Base-by-base conservation (phyloP, 2,113 vertebrate genomes). In the Sinocyclocheilus anshuiensis region DNA sequence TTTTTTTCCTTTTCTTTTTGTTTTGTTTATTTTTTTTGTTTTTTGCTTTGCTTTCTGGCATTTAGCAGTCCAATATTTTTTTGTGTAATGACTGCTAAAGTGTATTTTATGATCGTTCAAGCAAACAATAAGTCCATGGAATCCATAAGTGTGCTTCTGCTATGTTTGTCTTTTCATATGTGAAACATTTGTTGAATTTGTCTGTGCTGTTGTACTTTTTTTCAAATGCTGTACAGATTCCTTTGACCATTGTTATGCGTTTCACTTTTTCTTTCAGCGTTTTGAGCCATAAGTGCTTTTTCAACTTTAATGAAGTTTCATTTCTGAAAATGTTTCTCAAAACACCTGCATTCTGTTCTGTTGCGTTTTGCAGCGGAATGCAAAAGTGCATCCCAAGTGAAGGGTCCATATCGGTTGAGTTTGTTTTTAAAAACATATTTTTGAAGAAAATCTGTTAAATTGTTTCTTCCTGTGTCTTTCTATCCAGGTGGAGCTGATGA, bases 401-500 rank as follows among this genome's bases (percentile, higher is more conserved):
- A 50, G 48, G 48, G 4, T 50, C 42, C 42, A 45, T 26, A 39
- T 74, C 1, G 15, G 11, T 45, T 42, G 18, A 74, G 39, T 48
- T 75, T 45, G 71, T n/a, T 45, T 71, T 71, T 71, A 2, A 67
- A 67, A 29, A 33, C 12, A 1, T 26, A 67, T 69, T 71, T 39
- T 71, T 36, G 6, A 24, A 36, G 29, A 78, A 57, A 57, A 15
- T 39, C 2, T n/a, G 33, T 61, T 36, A 15, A 57, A 18, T 4
- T 7, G 50, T 69, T 33, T 82, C 39, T 69, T 83, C 67, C 11
- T 83, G 22, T 88, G 89, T 0, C 88, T 88, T 90, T 0, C 88
- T 86, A 90, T 89, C 26, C 86, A 99, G 98, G 98, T 82, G 97
- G 97, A 26, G 97, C 98, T 1, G 97, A 99, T 88, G 98, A 99